phyloP scores from a whole-genome alignment of 1,140 invertebrate species.

The Eumeta japonica region DNA sequence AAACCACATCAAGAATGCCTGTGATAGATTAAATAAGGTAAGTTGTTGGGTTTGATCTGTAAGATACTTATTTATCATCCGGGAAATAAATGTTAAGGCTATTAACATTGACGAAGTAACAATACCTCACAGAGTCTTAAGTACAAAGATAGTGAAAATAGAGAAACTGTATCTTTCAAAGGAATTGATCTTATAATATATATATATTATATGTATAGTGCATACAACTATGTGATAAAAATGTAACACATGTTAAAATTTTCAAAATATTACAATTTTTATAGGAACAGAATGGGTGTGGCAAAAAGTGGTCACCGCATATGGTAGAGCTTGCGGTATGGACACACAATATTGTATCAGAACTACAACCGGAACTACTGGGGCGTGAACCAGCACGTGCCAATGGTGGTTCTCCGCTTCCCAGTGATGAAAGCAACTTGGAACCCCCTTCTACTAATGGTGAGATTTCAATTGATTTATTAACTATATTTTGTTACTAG shows the following conservation, averaged over 20 bases:
- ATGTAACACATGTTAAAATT: too few relatives aligned
- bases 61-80: neutral
- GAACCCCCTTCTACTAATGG: conserved; percentile 59
- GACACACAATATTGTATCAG: conserved; percentile 84
- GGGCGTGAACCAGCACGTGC: conserved; percentile 67
- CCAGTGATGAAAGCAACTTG: conserved; percentile 60
- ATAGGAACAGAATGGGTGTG: conserved; percentile 59
- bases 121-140: too few relatives aligned
- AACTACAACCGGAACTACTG: conserved; percentile 79
- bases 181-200: too few relatives aligned
- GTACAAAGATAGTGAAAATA: neutral
- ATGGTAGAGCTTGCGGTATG: conserved; percentile 85
- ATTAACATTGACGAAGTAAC: too few relatives aligned
- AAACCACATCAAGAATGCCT: conserved; percentile 78
- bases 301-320: conserved; percentile 76
- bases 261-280: conserved; percentile 17
- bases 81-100: conserved; percentile 1
- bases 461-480: too few relatives aligned
- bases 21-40: conserved; percentile 81
- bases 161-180: too few relatives aligned
- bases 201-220: too few relatives aligned
- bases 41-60: conserved; percentile 31
- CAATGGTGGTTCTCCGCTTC: conserved; percentile 45
- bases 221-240: too few relatives aligned
- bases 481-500: too few relatives aligned